Evolutionary conservation across 2,113 vertebrate genomes (phyloP).

Genomic region (Zootoca vivipara): DNA sequence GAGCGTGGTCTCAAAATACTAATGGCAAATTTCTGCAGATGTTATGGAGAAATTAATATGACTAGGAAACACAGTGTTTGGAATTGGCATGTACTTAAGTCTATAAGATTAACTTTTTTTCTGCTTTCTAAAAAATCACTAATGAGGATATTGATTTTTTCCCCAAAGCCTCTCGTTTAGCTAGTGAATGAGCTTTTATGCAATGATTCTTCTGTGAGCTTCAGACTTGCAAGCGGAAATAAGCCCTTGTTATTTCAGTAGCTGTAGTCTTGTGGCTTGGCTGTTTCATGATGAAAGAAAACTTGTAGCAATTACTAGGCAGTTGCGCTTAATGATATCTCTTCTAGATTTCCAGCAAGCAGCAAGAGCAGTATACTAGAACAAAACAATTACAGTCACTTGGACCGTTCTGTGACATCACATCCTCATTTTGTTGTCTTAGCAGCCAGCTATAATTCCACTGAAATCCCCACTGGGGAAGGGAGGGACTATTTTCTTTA

Average conservation of each 20-base stretch:
- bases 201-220: not conserved
- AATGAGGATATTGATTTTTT: not conserved
- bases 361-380: constrained; percentile 35
- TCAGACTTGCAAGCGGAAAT: constrained; percentile 2
- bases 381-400: constrained; percentile 49
- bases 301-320: constrained; percentile 73
- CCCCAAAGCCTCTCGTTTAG: not conserved
- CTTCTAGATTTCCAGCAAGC: constrained; percentile 67
- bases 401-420: constrained; percentile 68
- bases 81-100: not conserved
- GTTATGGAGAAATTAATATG: constrained; percentile 11
- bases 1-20: not conserved
- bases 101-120: not conserved
- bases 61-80: not conserved
- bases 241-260: not conserved
- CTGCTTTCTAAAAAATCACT: not conserved
- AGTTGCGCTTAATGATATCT: constrained; percentile 77
- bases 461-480: constrained; percentile 53
- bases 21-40: accelerated
- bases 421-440: constrained; percentile 75
- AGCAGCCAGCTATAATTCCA: constrained; percentile 73
- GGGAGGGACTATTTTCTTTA: constrained; percentile 29
- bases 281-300: constrained; percentile 49
- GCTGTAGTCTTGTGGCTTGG: not conserved
- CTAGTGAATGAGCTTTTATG: not conserved